These are phyloP conservation scores for Bombus turneri DNA, from an alignment of 1,140 invertebrate genomes.

Conservation along the genomic window DNA sequence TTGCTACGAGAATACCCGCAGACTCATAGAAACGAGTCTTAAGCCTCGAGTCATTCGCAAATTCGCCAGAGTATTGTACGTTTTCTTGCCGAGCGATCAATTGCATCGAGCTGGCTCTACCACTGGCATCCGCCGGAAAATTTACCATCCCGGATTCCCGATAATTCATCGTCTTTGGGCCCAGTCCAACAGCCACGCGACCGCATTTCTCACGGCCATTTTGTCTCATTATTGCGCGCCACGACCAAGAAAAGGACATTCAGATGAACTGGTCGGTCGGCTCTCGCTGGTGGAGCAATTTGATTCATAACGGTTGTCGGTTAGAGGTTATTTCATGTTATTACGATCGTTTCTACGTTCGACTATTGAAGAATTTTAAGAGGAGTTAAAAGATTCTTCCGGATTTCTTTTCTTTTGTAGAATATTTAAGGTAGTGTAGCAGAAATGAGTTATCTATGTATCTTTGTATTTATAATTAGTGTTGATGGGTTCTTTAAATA, in stretches of 20 bases:
- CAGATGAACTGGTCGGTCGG: background rate
- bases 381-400: background rate
- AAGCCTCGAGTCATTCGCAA: background rate
- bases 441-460: too few species aligned
- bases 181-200: slow-evolving; percentile 50
- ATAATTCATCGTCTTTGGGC: slow-evolving; percentile 57
- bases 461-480: too few species aligned
- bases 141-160: slow-evolving; percentile 51
- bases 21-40: too few species aligned
- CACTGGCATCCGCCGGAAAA: slow-evolving; percentile 37
- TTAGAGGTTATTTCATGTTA: background rate
- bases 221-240: slow-evolving; percentile 58
- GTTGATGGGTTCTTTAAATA: too few species aligned
- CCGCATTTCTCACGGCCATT: slow-evolving; percentile 56
- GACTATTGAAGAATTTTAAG: background rate
- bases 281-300: background rate
- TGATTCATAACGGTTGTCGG: background rate
- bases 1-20: background rate
- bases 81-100: slow-evolving; percentile 35
- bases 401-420: background rate
- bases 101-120: slow-evolving; percentile 16
- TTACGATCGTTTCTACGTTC: background rate
- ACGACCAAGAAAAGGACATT: slow-evolving; percentile 16
- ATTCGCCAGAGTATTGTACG: slow-evolving; percentile 27
- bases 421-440: background rate